phyloP scores from a whole-genome alignment of 2,113 vertebrate species.

The Cynopterus brachyotis region DNA sequence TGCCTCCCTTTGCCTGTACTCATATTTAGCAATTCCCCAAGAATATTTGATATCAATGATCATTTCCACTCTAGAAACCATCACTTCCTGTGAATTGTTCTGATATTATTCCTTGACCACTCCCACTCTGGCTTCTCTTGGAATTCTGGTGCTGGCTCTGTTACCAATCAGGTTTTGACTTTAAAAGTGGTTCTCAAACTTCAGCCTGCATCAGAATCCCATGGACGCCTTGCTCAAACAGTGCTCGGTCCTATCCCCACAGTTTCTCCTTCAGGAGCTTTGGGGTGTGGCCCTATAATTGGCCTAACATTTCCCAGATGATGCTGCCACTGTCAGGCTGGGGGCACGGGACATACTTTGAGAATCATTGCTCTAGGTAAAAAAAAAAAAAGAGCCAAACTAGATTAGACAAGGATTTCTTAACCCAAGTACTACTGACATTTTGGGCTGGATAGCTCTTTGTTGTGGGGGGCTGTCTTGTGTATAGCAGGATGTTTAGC shows the following conservation, averaged over 20 bases:
- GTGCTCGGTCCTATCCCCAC: not conserved
- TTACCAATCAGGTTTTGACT: not conserved
- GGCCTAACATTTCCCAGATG: not conserved
- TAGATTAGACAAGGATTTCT: not conserved
- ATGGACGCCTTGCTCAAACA: constrained; percentile 31
- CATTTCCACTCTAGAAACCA: constrained; percentile 10
- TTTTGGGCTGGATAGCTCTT: not conserved
- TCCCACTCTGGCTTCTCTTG: not conserved
- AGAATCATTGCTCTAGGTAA: not conserved
- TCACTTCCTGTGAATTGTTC: constrained; percentile 8
- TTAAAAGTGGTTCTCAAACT: not conserved
- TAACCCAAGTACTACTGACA: not conserved
- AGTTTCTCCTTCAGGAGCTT: constrained; percentile 24
- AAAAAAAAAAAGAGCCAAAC: not conserved
- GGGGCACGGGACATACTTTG: not conserved
- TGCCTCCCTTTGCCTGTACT: not conserved
- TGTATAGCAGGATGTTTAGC: not conserved
- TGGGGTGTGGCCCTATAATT: not conserved
- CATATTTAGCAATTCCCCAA: constrained; percentile 1
- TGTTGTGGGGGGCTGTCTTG: not conserved
- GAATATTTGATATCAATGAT: constrained; percentile 10
- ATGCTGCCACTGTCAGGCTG: not conserved
- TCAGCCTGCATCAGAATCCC: not conserved
- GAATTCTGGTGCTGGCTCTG: not conserved
- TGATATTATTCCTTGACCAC: constrained; percentile 2